Evolutionary conservation across 2,797 vertebrate species (phyloP).

Genomic region (Nannoperca obscura): DNA sequence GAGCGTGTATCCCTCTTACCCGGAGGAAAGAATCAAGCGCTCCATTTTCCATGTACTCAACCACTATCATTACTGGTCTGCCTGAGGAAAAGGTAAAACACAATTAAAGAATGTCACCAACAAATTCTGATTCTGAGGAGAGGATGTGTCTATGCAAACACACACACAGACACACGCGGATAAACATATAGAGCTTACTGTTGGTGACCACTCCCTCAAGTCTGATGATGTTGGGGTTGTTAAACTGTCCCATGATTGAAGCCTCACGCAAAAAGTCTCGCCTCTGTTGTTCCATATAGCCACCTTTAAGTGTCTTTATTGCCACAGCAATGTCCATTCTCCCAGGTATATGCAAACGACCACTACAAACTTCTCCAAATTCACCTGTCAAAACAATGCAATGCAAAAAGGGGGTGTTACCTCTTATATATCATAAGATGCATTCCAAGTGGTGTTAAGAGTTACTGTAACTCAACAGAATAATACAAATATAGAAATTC

Average conservation of each 20-base stretch:
- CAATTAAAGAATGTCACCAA: not conserved
- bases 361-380: slow-evolving; percentile 98
- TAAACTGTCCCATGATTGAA: slow-evolving; percentile 98
- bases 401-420: not conserved
- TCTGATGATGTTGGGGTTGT: slow-evolving; percentile 95
- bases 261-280: slow-evolving; percentile 96
- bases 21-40: slow-evolving; percentile 95
- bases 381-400: slow-evolving; percentile 86
- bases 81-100: slow-evolving; percentile 83
- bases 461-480: not conserved
- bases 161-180: not conserved
- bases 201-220: slow-evolving; percentile 98
- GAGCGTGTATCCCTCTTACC: slow-evolving; percentile 79
- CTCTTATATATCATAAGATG: not conserved
- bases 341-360: slow-evolving; percentile 92
- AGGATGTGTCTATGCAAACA: not conserved
- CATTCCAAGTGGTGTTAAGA: not conserved
- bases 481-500: not conserved
- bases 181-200: slow-evolving; percentile 85
- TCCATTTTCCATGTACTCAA: slow-evolving; percentile 99
- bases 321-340: slow-evolving; percentile 95
- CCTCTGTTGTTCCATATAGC: slow-evolving; percentile 93
- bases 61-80: slow-evolving; percentile 97
- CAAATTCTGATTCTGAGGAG: not conserved
- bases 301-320: slow-evolving; percentile 98